These are phyloP conservation scores for Piprites chloris DNA, from an alignment of 2,113 vertebrate species.

Conservation along the genomic window DNA sequence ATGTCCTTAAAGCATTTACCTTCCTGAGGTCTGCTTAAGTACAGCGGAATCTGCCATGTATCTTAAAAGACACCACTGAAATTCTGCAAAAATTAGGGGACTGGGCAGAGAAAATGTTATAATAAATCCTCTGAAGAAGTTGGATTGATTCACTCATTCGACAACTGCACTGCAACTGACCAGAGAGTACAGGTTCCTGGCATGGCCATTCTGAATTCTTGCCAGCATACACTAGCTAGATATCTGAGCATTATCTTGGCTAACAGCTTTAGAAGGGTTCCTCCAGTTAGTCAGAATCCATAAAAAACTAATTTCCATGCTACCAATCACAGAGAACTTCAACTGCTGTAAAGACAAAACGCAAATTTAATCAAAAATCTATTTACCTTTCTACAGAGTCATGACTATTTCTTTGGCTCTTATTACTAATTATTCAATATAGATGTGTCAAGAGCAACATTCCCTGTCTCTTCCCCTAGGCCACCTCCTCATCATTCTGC, in stretches of 20 bases:
- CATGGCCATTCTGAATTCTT: not conserved
- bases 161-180: conserved; percentile 33
- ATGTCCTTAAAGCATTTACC: not conserved
- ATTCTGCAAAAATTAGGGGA: not conserved
- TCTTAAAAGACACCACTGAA: not conserved
- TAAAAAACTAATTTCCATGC: conserved; percentile 47
- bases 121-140: not conserved
- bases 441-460: conserved; percentile 30
- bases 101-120: not conserved
- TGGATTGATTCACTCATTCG: not conserved
- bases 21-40: not conserved
- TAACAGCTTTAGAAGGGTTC: conserved; percentile 28
- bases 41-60: not conserved
- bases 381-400: conserved; percentile 52
- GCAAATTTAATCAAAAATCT: conserved; percentile 59
- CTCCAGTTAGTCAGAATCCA: conserved; percentile 13
- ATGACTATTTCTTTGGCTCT: conserved; percentile 58
- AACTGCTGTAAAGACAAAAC: conserved; percentile 40
- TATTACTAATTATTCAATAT: conserved; percentile 58
- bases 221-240: conserved; percentile 14
- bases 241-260: conserved; percentile 32
- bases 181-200: conserved; percentile 33
- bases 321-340: conserved; percentile 41
- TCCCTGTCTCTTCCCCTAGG: conserved; percentile 15
- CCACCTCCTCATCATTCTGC: conserved; percentile 19